Evolutionary conservation across 2,797 vertebrate genomes (phyloP), one percentile per base, ranked within the genome.

Genomic region (Chelonia mydas): DNA sequence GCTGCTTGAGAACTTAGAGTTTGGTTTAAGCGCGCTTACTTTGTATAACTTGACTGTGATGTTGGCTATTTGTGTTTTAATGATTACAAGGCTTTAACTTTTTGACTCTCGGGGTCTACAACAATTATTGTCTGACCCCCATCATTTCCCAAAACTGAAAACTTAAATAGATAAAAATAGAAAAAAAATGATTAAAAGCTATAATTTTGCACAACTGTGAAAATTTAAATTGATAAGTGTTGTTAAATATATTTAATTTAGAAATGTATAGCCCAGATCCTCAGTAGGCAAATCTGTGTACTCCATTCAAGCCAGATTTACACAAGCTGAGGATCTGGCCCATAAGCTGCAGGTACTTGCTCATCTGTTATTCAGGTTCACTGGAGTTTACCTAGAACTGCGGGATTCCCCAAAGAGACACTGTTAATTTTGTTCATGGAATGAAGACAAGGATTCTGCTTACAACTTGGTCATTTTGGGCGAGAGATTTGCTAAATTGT

Each of bases 41-140:
- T 72, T 21, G 37, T 41, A 72, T 72, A 72, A 23, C 37, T 41
- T 72, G 68, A 72, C n/a, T 72, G 10, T 72, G 68, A 37, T 12
- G n/a, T 82, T 86, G 86, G 94, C 94, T 93, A 81, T 95, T 90
- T 95, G 77, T 96, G 79, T 96, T 94, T 79, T 79, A n/a, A 50
- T 50, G 47, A 50, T 50, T 72, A 41, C n/a, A 72, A 72, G 21
- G 3, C 19, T 37, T 68, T 72, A 21, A 72, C 37, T 72, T 72
- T 72, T 72, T 41, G 17, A 41, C 11, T 23, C n/a, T 11, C 19
- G 41, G 8, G 17, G 65, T 72, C 65, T 72, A 72, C 68, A 72
- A 21, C 21, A 23, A 41, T 41, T 72, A 72, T 37, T 72, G 37
- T 41, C 19, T 41, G n/a, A 23, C 65, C 19, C 65, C 68, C 68